phyloP scores from a whole-genome alignment of 2,113 vertebrate genomes.

The Mustelus asterias region DNA sequence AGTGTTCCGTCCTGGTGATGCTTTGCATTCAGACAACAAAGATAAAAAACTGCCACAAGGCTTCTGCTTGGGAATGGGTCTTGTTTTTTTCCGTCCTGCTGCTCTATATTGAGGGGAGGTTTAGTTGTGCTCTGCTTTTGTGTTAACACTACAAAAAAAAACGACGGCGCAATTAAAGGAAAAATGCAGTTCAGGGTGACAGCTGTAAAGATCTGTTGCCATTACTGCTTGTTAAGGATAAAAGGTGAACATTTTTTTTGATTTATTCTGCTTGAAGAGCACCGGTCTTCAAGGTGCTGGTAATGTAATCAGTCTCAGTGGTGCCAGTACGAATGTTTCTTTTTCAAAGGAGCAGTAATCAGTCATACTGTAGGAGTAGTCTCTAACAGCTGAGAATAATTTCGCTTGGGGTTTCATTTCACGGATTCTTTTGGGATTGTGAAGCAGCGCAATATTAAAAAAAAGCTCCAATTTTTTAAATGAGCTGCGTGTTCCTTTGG shows the following conservation, averaged over 20 bases:
- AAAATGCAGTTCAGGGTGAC: slow-evolving; percentile 20
- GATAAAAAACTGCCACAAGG: neutral
- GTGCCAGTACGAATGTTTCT: neutral
- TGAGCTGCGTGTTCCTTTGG: neutral
- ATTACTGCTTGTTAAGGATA: slow-evolving; percentile 29
- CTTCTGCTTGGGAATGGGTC: neutral
- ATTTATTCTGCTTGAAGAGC: slow-evolving; percentile 22
- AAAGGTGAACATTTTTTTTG: neutral
- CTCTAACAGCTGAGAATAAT: slow-evolving; percentile 2
- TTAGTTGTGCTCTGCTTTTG: neutral
- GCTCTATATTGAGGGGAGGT: neutral
- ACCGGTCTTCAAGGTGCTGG: neutral
- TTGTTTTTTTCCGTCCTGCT: neutral
- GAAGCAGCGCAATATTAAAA: neutral
- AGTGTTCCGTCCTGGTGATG: neutral
- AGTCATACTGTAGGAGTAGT: neutral
- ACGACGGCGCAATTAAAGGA: neutral
- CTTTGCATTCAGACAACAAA: neutral
- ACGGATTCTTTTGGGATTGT: neutral
- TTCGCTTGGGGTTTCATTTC: slow-evolving; percentile 25
- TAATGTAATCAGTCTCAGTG: slow-evolving; percentile 24
- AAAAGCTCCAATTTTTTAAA: neutral
- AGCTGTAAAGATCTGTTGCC: slow-evolving; percentile 1
- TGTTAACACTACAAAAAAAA: neutral
- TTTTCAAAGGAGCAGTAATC: slow-evolving; percentile 31